Evolutionary conservation across 2,888 invertebrate genomes (phyloP), one percentile per base, ranked within the genome.

Genomic region (Rhorus exstirpatorius): DNA sequence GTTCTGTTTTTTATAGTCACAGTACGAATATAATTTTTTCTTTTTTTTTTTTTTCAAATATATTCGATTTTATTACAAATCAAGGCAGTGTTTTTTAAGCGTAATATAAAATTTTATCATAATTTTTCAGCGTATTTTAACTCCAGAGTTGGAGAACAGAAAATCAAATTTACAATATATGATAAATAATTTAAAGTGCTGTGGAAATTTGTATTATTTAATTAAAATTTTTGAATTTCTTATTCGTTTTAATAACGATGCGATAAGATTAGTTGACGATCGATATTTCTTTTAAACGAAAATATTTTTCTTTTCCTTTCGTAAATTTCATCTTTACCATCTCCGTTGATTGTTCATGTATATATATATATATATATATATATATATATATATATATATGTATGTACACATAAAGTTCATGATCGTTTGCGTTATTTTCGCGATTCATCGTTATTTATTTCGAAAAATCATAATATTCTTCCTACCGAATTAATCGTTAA

Each of bases 401-500:
- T 46, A 24, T 14, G 46, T 65, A 26, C 63, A 26, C 8, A 8
- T 17, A 12, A 4, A 21, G 38, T 12, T 19, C 17, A 61, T 14
- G 21, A n/a, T 8, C 31, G 12, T 46, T 46, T 10, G 10, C 10
- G 46, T 12, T 60, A 12, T 6, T 35, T 14, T 24, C 6, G 17
- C n/a, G 8, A 24, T 7, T 3, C 17, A 12, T 31, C 31, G 8
- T 58, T 63, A 19, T 21, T 31, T 19, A n/a, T 10, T 53, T 31
- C 19, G 51, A 17, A 26, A 19, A 26, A 31, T 46, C 17, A 55
- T 44, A 14, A 63, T 17, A 17, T 53, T 63, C 17, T 65, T 72
- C 53, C 55, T 81, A 77, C 60, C 77, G 26, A 41, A 31, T 31
- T 68, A 55, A 67, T 44, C 3, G 31, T 55, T 35, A 44, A 17